Percentiles rank a stretch among this genome's conserved stretches.
Conservation (phyloP, 2,888 invertebrate species). For the Ptilodon capucinus region DNA sequence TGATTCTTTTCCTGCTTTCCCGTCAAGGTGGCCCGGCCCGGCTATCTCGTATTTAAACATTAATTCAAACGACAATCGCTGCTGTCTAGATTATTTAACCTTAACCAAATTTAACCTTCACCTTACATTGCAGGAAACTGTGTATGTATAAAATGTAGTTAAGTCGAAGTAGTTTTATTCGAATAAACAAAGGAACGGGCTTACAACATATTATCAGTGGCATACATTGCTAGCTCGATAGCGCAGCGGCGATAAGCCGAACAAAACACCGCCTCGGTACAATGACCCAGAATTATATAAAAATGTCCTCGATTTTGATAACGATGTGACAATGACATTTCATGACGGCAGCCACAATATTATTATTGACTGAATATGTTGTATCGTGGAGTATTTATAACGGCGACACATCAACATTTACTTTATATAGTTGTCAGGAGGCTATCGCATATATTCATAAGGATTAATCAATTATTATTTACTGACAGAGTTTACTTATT, state of each 20-base stretch:
- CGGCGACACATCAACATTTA: slow-evolving; percentile 4
- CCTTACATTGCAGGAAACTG: slow-evolving; percentile 8
- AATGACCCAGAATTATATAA: slow-evolving; percentile 82
- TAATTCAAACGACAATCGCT: not conserved
- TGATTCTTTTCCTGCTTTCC: too few species aligned
- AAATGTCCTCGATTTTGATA: slow-evolving; percentile 76
- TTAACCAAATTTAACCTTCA: slow-evolving; percentile 17
- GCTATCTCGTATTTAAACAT: not conserved
- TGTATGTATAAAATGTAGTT: slow-evolving; percentile 6
- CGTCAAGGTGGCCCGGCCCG: too few species aligned
- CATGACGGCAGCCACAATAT: slow-evolving; percentile 50
- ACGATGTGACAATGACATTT: slow-evolving; percentile 77
- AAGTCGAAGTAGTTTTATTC: slow-evolving; percentile 47
- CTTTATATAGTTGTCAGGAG: not conserved
- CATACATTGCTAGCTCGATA: slow-evolving; percentile 74
- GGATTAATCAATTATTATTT: not conserved
- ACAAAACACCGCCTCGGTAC: slow-evolving; percentile 78
- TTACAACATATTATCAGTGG: slow-evolving; percentile 65
- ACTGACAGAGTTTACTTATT: slow-evolving; percentile 1
- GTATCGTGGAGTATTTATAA: slow-evolving; percentile 11
- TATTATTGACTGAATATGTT: slow-evolving; percentile 31
- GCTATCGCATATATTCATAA: not conserved
- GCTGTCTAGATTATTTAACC: not conserved
- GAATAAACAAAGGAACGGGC: slow-evolving; percentile 56
- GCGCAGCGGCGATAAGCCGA: slow-evolving; percentile 66